phyloP scores from a whole-genome alignment of 2,888 invertebrate species.

The Urechis unicinctus region DNA sequence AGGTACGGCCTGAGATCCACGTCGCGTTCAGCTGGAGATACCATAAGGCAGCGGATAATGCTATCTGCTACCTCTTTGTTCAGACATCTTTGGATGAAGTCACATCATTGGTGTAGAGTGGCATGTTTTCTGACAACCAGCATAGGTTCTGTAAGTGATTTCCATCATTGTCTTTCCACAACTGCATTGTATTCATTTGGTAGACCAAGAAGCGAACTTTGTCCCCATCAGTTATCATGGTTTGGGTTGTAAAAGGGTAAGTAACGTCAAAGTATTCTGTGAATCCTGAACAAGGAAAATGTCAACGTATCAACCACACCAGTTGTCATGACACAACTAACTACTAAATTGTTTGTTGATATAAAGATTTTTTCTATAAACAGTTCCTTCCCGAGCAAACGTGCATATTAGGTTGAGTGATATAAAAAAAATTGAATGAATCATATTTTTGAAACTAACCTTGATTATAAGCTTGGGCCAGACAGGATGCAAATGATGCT shows the following conservation, averaged over 20 bases:
- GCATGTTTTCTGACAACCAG: slow-evolving; percentile 67
- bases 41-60: slow-evolving; percentile 60
- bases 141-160: slow-evolving; percentile 74
- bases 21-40: slow-evolving; percentile 45
- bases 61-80: too few species aligned
- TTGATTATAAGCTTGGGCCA: slow-evolving; percentile 44
- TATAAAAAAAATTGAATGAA: too few species aligned
- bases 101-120: too few species aligned
- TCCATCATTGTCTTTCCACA: slow-evolving; percentile 53
- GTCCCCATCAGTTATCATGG: slow-evolving; percentile 80
- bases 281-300: slow-evolving; percentile 60
- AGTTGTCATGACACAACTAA: not conserved
- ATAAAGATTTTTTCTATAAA: too few species aligned
- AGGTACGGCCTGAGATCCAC: slow-evolving; percentile 70
- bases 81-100: slow-evolving; percentile 65
- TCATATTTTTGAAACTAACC: slow-evolving; percentile 32
- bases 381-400: too few species aligned
- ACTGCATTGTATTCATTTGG: slow-evolving; percentile 78
- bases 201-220: slow-evolving; percentile 80
- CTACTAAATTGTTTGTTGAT: not conserved
- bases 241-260: slow-evolving; percentile 84
- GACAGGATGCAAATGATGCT: slow-evolving; percentile 69
- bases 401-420: too few species aligned
- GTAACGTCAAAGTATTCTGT: slow-evolving; percentile 83
- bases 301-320: not conserved